These are phyloP conservation scores for Folsomia manolachei DNA, from an alignment of 2,888 invertebrate genomes.

Conservation along the genomic window DNA sequence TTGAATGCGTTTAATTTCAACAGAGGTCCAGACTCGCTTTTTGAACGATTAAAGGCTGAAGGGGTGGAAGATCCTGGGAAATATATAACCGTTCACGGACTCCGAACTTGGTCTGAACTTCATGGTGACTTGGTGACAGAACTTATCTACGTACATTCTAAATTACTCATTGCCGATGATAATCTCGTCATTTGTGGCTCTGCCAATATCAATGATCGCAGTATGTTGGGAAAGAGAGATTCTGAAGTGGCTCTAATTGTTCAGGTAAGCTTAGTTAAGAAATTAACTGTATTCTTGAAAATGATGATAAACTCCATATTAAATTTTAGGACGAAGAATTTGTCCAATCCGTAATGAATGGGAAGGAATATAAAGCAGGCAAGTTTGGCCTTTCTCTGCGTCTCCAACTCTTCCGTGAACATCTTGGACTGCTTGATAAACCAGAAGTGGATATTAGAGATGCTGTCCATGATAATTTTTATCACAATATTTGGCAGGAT, in stretches of 20 bases:
- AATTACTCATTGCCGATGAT: constrained; percentile 92
- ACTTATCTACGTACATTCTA: constrained; percentile 95
- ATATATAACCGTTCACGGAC: constrained; percentile 87
- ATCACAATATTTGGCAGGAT: constrained; percentile 76
- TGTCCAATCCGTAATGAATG: constrained; percentile 78
- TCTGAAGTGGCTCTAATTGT: constrained; percentile 89
- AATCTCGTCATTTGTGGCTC: constrained; percentile 89
- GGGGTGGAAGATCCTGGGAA: constrained; percentile 77
- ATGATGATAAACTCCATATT: neutral
- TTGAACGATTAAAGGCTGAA: constrained; percentile 71
- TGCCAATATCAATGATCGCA: constrained; percentile 96
- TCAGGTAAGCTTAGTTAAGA: constrained; percentile 62
- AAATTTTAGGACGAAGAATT: constrained; percentile 70
- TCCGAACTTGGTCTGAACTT: constrained; percentile 75
- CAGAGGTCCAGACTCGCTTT: constrained; percentile 80
- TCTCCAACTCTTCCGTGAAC: constrained; percentile 83
- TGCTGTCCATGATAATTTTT: constrained; percentile 77
- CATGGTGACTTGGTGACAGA: constrained; percentile 82
- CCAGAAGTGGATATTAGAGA: constrained; percentile 68
- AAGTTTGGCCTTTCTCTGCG: constrained; percentile 81
- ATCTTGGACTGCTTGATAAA: constrained; percentile 71
- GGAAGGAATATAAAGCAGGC: constrained; percentile 75
- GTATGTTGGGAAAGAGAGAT: constrained; percentile 88
- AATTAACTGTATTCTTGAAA: constrained; percentile 14
- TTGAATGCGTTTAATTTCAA: constrained; percentile 28